Conservation (phyloP, 2,888 invertebrate species). For the Plebejus anna region DNA sequence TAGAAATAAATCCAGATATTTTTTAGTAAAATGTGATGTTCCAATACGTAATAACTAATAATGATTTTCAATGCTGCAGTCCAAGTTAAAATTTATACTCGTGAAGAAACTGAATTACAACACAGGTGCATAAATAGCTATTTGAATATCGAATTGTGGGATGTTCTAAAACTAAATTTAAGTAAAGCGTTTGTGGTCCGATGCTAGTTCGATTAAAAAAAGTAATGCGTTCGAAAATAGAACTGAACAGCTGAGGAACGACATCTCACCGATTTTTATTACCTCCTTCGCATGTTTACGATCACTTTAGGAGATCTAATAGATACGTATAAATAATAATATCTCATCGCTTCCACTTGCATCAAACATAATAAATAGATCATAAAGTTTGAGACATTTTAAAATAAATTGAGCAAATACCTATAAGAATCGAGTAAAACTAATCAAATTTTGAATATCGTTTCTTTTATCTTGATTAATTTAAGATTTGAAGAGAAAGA, state of each 20-base stretch:
- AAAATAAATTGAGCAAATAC: not conserved
- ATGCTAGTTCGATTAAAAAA: slow-evolving; percentile 74
- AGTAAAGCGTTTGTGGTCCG: slow-evolving; percentile 47
- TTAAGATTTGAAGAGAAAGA: not conserved
- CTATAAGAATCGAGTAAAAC: not conserved
- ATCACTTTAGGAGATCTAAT: slow-evolving; percentile 77
- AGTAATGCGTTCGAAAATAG: slow-evolving; percentile 69
- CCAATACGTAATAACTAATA: not conserved
- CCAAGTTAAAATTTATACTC: not conserved
- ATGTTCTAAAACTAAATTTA: slow-evolving; percentile 41
- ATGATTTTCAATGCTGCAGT: not conserved
- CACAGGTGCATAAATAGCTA: slow-evolving; percentile 37
- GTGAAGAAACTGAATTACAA: slow-evolving; percentile 20
- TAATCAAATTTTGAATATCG: not conserved
- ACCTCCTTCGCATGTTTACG: slow-evolving; percentile 74
- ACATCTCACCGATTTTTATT: slow-evolving; percentile 73
- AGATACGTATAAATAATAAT: slow-evolving; percentile 69
- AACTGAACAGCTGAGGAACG: slow-evolving; percentile 77
- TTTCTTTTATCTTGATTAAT: too few relatives aligned
- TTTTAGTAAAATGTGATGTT: not conserved
- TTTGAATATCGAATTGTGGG: slow-evolving; percentile 31
- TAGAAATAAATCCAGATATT: not conserved
- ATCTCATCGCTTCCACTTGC: slow-evolving; percentile 22
- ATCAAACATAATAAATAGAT: slow-evolving; percentile 12
- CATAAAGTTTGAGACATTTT: slow-evolving; percentile 7